A percentile compares a stretch with the other conserved stretches of the same genome.
Evolutionary conservation across 2,113 vertebrate species (phyloP).

Genomic region (Jaculus jaculus): DNA sequence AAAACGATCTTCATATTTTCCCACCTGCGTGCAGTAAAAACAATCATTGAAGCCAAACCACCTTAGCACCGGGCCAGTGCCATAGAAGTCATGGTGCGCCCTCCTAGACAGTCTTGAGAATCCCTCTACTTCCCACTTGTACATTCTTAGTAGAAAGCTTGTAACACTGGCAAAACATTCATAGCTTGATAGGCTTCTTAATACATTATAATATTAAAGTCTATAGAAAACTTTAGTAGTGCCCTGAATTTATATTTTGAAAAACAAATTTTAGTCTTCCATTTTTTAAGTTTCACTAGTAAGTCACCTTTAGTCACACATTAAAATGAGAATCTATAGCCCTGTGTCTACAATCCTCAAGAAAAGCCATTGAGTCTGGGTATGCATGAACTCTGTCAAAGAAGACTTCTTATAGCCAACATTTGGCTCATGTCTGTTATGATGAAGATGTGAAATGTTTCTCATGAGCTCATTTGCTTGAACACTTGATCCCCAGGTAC

Average conservation of each 20-base stretch:
- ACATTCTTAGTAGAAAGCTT: background rate
- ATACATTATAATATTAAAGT: background rate
- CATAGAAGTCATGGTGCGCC: accelerated
- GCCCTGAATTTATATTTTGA: background rate
- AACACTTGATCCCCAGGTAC: background rate
- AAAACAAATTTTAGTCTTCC: background rate
- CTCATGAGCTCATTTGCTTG: background rate
- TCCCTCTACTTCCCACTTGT: background rate
- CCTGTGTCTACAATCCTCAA: background rate
- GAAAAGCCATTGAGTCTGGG: background rate
- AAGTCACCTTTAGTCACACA: background rate
- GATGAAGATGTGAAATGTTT: background rate
- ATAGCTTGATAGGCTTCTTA: background rate
- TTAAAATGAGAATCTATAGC: background rate
- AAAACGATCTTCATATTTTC: background rate
- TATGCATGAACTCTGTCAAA: background rate
- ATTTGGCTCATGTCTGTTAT: background rate
- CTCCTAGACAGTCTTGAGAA: background rate
- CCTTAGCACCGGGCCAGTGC: accelerated
- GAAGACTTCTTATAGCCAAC: background rate
- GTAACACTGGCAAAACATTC: background rate
- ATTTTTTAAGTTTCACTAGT: background rate
- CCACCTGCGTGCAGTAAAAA: background rate
- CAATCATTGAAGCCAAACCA: background rate
- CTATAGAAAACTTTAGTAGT: background rate